Evolutionary conservation across 1,140 invertebrate species (phyloP).

Genomic region (Cotesia typhae): DNA sequence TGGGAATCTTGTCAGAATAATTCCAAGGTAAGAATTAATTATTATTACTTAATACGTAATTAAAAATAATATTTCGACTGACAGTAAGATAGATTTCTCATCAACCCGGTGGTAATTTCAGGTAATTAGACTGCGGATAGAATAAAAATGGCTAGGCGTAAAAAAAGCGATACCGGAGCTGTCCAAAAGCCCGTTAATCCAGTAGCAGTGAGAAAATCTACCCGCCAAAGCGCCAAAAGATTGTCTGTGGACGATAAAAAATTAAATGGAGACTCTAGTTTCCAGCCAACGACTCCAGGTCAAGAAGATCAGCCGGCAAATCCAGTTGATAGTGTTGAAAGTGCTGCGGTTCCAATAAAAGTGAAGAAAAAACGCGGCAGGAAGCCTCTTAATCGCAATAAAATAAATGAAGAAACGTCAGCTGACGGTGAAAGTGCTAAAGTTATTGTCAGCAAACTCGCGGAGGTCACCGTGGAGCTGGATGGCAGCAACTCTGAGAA

Average conservation of each 20-base stretch:
- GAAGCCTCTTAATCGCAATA: not conserved
- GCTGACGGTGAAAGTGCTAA: not conserved
- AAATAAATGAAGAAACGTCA: not conserved
- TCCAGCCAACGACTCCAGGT: not conserved
- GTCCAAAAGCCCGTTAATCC: constrained; percentile 7
- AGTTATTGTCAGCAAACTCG: not conserved
- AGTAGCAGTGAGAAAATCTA: not conserved
- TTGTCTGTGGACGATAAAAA: constrained; percentile 14
- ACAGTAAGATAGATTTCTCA: not conserved
- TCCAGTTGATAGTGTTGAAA: not conserved
- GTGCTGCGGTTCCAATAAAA: not conserved
- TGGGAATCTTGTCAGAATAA: not conserved
- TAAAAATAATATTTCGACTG: too few species aligned
- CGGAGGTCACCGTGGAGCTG: not conserved
- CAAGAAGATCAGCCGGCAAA: not conserved
- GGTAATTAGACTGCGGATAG: not conserved
- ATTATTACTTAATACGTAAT: too few species aligned
- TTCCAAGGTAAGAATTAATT: not conserved
- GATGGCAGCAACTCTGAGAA: not conserved
- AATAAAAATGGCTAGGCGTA: constrained; percentile 28
- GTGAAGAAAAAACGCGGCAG: constrained; percentile 15
- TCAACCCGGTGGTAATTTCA: not conserved
- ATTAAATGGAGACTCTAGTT: constrained; percentile 18
- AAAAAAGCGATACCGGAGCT: constrained; percentile 17
- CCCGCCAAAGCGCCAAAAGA: too few species aligned